phyloP scores from a whole-genome alignment of 2,888 invertebrate genomes.

The Philereme vetulata region DNA sequence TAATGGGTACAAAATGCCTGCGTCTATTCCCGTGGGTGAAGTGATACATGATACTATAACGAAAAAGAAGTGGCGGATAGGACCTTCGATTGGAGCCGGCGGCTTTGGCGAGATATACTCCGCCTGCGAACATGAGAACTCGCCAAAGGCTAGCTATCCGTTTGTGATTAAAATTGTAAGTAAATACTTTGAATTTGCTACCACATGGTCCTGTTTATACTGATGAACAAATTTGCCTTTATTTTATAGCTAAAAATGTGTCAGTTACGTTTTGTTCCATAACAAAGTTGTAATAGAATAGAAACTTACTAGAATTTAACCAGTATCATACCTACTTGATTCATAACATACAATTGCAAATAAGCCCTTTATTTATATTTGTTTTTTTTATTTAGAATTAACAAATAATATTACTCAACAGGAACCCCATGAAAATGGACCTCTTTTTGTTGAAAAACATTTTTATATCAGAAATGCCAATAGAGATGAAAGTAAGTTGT shows the following conservation, averaged over 20 bases:
- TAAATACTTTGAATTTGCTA: neutral
- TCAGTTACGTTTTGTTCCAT: too few species aligned
- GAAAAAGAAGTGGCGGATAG: conserved; percentile 93
- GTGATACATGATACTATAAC: conserved; percentile 87
- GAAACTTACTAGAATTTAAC: too few species aligned
- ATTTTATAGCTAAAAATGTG: too few species aligned
- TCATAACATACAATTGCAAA: too few species aligned
- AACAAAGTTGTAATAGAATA: too few species aligned
- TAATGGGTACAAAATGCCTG: conserved; percentile 85
- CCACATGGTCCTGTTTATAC: neutral
- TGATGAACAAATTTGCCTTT: too few species aligned
- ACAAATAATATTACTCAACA: conserved; percentile 50
- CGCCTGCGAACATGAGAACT: conserved; percentile 85
- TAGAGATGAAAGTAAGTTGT: conserved; percentile 86
- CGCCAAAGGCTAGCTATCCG: conserved; percentile 83
- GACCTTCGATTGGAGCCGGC: conserved; percentile 94
- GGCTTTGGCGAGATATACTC: conserved; percentile 98
- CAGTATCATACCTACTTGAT: too few species aligned
- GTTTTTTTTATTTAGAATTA: too few species aligned
- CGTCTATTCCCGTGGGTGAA: conserved; percentile 89
- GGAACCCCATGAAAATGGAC: conserved; percentile 97
- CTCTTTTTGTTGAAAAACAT: conserved; percentile 96
- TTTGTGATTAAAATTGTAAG: conserved; percentile 92
- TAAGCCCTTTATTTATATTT: too few species aligned
- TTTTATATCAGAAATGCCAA: conserved; percentile 92